Base-by-base conservation (phyloP, 2,888 invertebrate species). In the Eugnorisma glareosa region DNA sequence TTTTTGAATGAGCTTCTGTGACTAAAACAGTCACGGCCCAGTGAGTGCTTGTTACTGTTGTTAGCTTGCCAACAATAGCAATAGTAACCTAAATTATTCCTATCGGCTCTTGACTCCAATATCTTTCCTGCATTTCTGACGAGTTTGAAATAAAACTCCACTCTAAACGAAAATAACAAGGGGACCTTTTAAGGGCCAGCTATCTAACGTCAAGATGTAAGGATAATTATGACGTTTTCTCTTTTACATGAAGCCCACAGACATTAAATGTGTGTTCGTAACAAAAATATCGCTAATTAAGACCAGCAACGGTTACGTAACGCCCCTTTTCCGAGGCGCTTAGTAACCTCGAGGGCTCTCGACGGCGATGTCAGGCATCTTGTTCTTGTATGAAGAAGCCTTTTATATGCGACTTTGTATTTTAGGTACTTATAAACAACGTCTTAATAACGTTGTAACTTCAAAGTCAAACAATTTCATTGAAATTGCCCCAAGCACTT, bases 351-450 rank as follows among this genome's bases (percentile, higher is more conserved):
- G 79, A 87, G 81, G 76, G 84, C 83, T 90, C 88, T 85, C 79
- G 74, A 45, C 76, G 43, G 68, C 80, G 83, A 87, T 67, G 79
- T 68, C 77, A 84, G 84, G 81, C 66, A 69, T 86, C 88, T 92
- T 90, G 89, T 86, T 86, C 88, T 92, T 90, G 89, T 86, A 89
- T 15, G 31, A 92, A 88, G 90, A 92, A 93, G 89, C 90, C 89
- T 81, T 70, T 85, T 78, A 82, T 79, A 82, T 88, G 89, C 88
- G 88, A 88, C 86, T 87, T 85, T 83, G 83, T 90, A 88, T 88
- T 90, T 85, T 82, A 81, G n/a, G n/a, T 83, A 80, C n/a, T 73
- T 75, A 79, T 75, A 76, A 77, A 85, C 79, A 88, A 86, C 51
- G 11, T 43, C 73, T 73, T 54, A 57, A 69, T 57, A 77, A 75